These are phyloP conservation scores for Nibea albiflora DNA, from an alignment of 2,113 vertebrate species.

Conservation along the genomic window DNA sequence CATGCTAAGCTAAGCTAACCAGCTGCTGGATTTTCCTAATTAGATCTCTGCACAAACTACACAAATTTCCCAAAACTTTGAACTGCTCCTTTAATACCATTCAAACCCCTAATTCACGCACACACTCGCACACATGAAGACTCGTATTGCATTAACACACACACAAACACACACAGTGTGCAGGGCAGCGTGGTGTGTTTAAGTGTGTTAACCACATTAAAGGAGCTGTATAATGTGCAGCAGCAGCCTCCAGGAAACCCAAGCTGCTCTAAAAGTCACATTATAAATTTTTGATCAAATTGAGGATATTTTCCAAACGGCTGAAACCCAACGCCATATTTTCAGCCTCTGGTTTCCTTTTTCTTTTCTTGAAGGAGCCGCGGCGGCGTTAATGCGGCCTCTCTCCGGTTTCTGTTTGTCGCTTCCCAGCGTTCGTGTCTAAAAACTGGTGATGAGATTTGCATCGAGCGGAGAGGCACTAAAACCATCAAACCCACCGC, in stretches of 20 bases:
- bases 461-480: constrained; percentile 91
- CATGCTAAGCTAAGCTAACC: not conserved
- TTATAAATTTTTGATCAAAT: constrained; percentile 98
- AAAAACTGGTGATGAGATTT: constrained; percentile 94
- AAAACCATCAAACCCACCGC: constrained; percentile 85
- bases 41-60: not conserved
- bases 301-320: constrained; percentile 95
- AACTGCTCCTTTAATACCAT: not conserved
- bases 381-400: constrained; percentile 88
- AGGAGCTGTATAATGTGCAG: constrained; percentile 73
- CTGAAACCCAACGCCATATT: constrained; percentile 95
- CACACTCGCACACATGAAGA: constrained; percentile 54
- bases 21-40: not conserved
- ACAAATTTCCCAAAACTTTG: not conserved
- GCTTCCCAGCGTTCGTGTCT: constrained; percentile 86
- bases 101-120: constrained; percentile 44
- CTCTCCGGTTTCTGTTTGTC: constrained; percentile 78
- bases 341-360: constrained; percentile 95
- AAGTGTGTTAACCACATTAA: constrained; percentile 91
- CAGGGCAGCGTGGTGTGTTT: constrained; percentile 52
- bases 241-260: constrained; percentile 88
- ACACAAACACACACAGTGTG: constrained; percentile 37
- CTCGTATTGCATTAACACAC: constrained; percentile 31
- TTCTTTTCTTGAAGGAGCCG: constrained; percentile 89
- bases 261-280: constrained; percentile 93